phyloP scores from a whole-genome alignment of 2,888 invertebrate species.

The Acanthopleura granulata region DNA sequence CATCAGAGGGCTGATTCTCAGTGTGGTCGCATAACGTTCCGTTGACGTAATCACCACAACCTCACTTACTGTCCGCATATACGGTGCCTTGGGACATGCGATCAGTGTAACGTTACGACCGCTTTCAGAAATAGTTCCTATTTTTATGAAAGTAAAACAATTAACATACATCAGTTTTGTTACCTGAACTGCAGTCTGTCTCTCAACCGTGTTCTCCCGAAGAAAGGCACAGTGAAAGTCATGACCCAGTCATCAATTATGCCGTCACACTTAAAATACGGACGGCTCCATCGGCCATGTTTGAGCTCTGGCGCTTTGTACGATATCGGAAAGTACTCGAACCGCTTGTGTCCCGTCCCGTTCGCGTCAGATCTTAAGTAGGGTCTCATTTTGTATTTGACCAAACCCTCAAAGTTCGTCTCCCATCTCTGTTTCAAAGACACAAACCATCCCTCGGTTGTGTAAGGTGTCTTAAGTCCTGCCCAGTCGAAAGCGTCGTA shows the following conservation, averaged over 20 bases:
- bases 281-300: constrained; percentile 92
- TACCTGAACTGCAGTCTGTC: constrained; percentile 53
- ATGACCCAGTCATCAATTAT: constrained; percentile 93
- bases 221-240: constrained; percentile 94
- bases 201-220: constrained; percentile 74
- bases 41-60: too few relatives aligned
- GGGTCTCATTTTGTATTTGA: constrained; percentile 83
- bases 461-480: constrained; percentile 74
- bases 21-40: too few relatives aligned
- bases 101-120: too few relatives aligned
- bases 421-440: constrained; percentile 91
- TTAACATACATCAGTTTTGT: neutral
- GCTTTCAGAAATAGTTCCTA: too few relatives aligned
- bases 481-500: constrained; percentile 43
- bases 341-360: constrained; percentile 35
- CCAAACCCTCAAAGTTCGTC: constrained; percentile 82
- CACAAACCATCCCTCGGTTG: constrained; percentile 85
- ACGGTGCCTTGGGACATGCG: too few relatives aligned
- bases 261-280: constrained; percentile 92
- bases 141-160: too few relatives aligned
- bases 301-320: constrained; percentile 84
- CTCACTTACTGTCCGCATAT: too few relatives aligned
- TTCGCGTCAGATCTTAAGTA: constrained; percentile 83
- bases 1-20: too few relatives aligned
- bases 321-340: constrained; percentile 76